Conservation (phyloP, 2,888 invertebrate genomes). For the Eretmocerus hayati region DNA sequence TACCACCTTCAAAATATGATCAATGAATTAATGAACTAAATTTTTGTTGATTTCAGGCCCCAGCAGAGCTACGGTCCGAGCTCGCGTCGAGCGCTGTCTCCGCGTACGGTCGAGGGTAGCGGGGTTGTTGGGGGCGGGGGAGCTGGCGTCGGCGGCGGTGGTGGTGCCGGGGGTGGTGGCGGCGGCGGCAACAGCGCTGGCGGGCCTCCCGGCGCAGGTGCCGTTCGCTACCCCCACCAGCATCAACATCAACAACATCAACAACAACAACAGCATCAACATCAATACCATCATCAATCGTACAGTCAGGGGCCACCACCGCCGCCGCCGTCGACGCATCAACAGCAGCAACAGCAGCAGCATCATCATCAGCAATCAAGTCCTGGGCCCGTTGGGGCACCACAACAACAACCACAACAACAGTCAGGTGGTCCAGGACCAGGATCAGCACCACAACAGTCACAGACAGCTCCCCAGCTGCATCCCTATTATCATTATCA, state of each 20-base stretch:
- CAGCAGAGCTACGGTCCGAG: slow-evolving; percentile 37
- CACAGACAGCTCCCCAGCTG: not conserved
- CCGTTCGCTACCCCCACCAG: slow-evolving; percentile 14
- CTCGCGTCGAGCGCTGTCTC: slow-evolving; percentile 40
- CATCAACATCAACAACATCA: slow-evolving; percentile 4
- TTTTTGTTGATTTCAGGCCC: slow-evolving; percentile 32
- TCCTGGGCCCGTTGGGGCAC: not conserved
- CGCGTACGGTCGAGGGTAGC: slow-evolving; percentile 39
- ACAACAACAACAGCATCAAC: too few species aligned
- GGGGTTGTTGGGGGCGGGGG: slow-evolving; percentile 18
- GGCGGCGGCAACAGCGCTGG: slow-evolving; percentile 25
- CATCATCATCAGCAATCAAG: not conserved
- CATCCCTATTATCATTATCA: not conserved
- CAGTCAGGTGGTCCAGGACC: not conserved
- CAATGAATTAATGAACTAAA: too few species aligned
- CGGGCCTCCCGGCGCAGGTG: slow-evolving; percentile 20
- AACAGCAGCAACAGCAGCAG: slow-evolving; percentile 3
- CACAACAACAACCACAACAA: not conserved
- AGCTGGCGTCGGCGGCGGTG: slow-evolving; percentile 25
- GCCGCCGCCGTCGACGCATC: not conserved
- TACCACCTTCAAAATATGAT: too few species aligned
- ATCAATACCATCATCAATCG: slow-evolving; percentile 18
- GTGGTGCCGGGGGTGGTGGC: slow-evolving; percentile 20
- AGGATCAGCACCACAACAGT: slow-evolving; percentile 6
- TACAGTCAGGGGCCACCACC: too few species aligned